Evolutionary conservation across 1,140 invertebrate genomes (phyloP).

Genomic region (Bilobella aurantiaca): DNA sequence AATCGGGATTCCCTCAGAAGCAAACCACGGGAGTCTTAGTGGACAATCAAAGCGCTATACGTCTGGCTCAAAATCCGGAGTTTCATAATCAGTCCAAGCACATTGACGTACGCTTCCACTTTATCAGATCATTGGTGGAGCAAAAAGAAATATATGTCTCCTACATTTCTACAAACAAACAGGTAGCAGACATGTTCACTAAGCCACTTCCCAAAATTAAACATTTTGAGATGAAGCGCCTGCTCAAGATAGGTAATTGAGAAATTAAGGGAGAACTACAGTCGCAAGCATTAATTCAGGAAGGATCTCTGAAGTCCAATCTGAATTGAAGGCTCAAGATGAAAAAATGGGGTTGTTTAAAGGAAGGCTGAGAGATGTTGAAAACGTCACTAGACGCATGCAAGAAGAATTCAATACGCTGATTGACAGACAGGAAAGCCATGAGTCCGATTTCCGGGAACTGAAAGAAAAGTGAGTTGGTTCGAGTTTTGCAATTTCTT

Average conservation of each 20-base stretch:
- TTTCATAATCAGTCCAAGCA: slow-evolving; percentile 35
- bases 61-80: slow-evolving; percentile 38
- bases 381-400: not conserved
- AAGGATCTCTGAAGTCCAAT: not conserved
- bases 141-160: not conserved
- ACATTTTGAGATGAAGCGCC: not conserved
- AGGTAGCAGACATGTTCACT: not conserved
- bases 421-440: not conserved
- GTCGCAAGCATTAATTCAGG: not conserved
- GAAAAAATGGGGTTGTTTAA: not conserved
- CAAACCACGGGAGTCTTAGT: slow-evolving; percentile 23
- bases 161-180: not conserved
- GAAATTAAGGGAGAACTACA: not conserved
- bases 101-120: not conserved
- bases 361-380: not conserved
- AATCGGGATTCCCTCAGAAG: slow-evolving; percentile 24
- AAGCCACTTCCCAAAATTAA: not conserved
- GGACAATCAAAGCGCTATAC: slow-evolving; percentile 38
- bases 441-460: not conserved
- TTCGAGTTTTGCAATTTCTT: slow-evolving; percentile 10
- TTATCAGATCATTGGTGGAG: not conserved
- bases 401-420: not conserved
- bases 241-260: not conserved
- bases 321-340: not conserved
- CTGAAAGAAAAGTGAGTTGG: not conserved